Percentiles rank a stretch among this genome's conserved stretches.
These are phyloP conservation scores for Trididemnum clinides DNA, from an alignment of 23 tunicate species.

Conservation along the genomic window DNA sequence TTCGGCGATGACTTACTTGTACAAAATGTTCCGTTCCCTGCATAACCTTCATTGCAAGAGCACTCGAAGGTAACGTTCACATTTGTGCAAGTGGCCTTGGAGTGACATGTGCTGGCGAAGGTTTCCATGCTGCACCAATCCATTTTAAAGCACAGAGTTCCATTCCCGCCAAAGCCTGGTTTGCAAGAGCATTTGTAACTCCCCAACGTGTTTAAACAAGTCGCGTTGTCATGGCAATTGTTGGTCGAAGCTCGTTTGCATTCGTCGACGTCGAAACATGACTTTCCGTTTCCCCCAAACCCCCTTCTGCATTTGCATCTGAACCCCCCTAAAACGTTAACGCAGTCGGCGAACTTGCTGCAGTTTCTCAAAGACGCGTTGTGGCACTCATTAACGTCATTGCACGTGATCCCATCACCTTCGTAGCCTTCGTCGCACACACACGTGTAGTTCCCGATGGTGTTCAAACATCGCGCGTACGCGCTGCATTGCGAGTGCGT, in stretches of 20 bases:
- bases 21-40: conserved; percentile 30
- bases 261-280: conserved; percentile 42
- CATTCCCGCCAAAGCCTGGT: conserved; percentile 17
- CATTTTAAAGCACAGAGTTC: not conserved
- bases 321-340: too few species aligned
- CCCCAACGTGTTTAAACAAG: conserved; percentile 38
- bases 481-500: too few species aligned
- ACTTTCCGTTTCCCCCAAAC: too few species aligned
- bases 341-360: too few species aligned
- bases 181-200: conserved; percentile 24
- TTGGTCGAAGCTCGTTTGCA: not conserved
- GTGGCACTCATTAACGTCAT: conserved; percentile 44
- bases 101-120: conserved; percentile 21
- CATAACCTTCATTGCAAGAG: conserved; percentile 33
- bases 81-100: conserved; percentile 32
- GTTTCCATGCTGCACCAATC: too few species aligned
- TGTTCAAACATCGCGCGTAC: too few species aligned
- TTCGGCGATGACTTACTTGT: too few species aligned
- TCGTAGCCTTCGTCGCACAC: conserved; percentile 10
- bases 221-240: conserved; percentile 36
- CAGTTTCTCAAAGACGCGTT: not conserved
- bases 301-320: too few species aligned
- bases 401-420: conserved; percentile 23
- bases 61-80: conserved; percentile 18
- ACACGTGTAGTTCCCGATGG: too few species aligned